These are phyloP conservation scores for Macrocentrus cingulum DNA, from an alignment of 1,140 invertebrate species.

Conservation along the genomic window DNA sequence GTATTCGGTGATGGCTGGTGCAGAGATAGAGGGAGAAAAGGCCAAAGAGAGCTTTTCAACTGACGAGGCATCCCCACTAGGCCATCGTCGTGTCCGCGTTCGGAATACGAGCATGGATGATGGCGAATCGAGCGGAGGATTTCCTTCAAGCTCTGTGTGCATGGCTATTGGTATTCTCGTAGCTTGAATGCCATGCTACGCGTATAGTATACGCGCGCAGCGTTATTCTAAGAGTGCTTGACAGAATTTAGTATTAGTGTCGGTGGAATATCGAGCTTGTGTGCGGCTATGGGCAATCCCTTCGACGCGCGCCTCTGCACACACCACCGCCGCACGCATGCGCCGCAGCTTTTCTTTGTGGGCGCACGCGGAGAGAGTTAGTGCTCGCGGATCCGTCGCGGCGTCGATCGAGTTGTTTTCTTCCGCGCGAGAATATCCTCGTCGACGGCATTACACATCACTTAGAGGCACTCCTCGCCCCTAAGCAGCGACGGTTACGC, in stretches of 20 bases:
- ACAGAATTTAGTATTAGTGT: conserved; percentile 1
- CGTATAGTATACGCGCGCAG: not conserved
- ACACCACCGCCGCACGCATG: not conserved
- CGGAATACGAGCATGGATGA: no score
- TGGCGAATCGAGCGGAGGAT: no score
- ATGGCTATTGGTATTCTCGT: no score
- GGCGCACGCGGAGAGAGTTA: conserved; percentile 30
- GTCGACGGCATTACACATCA: conserved; percentile 20
- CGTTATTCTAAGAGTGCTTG: conserved; percentile 7
- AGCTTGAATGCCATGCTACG: not conserved
- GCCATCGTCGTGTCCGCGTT: no score
- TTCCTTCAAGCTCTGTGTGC: no score
- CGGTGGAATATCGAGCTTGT: conserved; percentile 11
- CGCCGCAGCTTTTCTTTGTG: conserved; percentile 11
- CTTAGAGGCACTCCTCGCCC: conserved; percentile 3
- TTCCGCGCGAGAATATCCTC: conserved; percentile 20
- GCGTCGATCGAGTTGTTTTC: conserved; percentile 34
- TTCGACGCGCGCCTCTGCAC: not conserved
- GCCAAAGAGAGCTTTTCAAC: no score
- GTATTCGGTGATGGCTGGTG: no score
- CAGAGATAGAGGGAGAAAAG: no score
- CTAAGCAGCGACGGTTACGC: conserved; percentile 23
- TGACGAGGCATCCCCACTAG: no score
- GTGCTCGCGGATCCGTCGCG: conserved; percentile 44
- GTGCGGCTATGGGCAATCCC: not conserved